phyloP scores from a whole-genome alignment of 2,113 vertebrate species.

The Lathamus discolor region DNA sequence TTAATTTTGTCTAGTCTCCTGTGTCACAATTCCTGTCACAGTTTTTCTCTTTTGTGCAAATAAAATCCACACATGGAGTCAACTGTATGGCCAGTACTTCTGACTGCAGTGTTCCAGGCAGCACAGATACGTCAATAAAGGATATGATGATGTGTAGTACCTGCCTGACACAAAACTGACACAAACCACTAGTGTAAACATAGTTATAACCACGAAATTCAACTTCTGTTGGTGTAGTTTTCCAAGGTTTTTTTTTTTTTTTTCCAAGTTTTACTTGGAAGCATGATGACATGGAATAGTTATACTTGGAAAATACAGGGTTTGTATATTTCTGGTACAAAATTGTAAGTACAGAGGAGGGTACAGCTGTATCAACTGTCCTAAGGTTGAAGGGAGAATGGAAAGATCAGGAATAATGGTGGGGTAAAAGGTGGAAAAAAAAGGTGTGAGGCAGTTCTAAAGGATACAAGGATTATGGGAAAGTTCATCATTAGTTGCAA shows the following conservation, averaged over 20 bases:
- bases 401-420: neutral
- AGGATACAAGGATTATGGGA: neutral
- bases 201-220: neutral
- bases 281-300: neutral
- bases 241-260: too few species aligned
- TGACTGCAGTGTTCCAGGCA: neutral
- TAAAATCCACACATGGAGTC: neutral
- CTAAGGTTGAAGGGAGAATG: neutral
- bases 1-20: neutral
- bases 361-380: neutral
- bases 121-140: neutral
- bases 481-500: neutral
- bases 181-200: neutral
- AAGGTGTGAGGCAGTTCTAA: neutral
- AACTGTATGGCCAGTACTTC: neutral
- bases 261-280: neutral
- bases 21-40: neutral
- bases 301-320: neutral
- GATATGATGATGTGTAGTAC: neutral
- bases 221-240: neutral
- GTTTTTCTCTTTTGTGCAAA: neutral
- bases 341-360: neutral
- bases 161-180: neutral
- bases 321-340: neutral
- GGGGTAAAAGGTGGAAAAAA: neutral